These are phyloP conservation scores for Rhagoletis zephyria DNA, from an alignment of 1,140 invertebrate genomes.

Conservation along the genomic window DNA sequence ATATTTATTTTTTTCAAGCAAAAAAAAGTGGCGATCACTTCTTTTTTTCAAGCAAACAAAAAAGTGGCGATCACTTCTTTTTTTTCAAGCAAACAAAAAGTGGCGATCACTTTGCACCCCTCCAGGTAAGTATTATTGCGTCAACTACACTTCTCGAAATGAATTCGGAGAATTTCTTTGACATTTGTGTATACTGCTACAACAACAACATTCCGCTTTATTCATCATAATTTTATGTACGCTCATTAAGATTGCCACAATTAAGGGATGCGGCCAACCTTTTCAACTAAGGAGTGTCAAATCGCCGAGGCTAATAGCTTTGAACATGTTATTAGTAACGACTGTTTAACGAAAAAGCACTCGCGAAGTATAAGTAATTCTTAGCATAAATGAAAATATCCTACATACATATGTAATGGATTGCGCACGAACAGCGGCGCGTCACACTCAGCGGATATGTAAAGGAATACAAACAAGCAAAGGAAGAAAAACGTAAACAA, in stretches of 20 bases:
- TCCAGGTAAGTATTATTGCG: too few relatives aligned
- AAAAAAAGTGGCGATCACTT: too few relatives aligned
- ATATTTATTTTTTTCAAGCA: too few relatives aligned
- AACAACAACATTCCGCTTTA: neutral
- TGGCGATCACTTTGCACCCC: too few relatives aligned
- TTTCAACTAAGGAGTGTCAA: conserved; percentile 12
- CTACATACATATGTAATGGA: neutral
- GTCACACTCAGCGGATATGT: neutral
- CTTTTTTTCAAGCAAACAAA: too few relatives aligned
- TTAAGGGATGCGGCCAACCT: conserved; percentile 9
- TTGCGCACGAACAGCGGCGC: neutral
- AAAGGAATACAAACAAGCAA: too few relatives aligned
- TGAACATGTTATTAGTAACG: conserved; percentile 6
- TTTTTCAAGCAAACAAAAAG: too few relatives aligned
- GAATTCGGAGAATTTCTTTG: too few relatives aligned
- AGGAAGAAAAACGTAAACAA: too few relatives aligned
- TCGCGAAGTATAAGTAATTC: conserved; percentile 21
- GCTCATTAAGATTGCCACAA: neutral
- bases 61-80: too few relatives aligned
- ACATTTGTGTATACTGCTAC: too few relatives aligned
- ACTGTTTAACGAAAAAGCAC: conserved; percentile 37
- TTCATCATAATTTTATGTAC: neutral
- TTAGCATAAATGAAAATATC: neutral
- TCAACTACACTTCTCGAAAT: too few relatives aligned
- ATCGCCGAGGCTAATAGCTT: neutral